phyloP scores from a whole-genome alignment of 2,888 invertebrate genomes.

The Aphrophora alni region DNA sequence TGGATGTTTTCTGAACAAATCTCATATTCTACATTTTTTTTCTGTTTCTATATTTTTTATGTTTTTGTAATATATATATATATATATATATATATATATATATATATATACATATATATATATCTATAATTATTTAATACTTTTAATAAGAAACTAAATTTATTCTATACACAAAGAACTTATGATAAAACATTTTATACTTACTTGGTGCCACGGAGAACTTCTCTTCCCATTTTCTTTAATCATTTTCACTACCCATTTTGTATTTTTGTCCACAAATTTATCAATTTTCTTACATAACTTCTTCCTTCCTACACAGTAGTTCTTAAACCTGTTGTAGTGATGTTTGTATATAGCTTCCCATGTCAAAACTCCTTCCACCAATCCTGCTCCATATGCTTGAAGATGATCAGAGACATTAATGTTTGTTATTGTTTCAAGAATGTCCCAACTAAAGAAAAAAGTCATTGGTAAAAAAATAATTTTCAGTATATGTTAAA shows the following conservation, averaged over 20 bases:
- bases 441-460: background rate
- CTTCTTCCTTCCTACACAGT: background rate
- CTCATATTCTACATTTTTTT: too few species aligned
- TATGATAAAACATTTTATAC: background rate
- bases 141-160: too few species aligned
- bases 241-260: conserved; percentile 13
- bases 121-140: too few species aligned
- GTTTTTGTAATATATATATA: too few species aligned
- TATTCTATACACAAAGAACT: too few species aligned
- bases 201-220: conserved; percentile 26
- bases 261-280: conserved; percentile 18
- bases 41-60: too few species aligned
- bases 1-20: too few species aligned
- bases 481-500: too few species aligned
- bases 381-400: background rate
- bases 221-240: background rate
- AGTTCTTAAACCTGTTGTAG: background rate
- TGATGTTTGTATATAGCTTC: background rate
- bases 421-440: background rate
- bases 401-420: background rate
- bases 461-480: too few species aligned
- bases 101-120: too few species aligned
- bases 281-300: background rate
- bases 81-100: too few species aligned
- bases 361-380: background rate